Evolutionary conservation across 2,888 invertebrate species (phyloP).

Genomic region (Acronicta leporina): DNA sequence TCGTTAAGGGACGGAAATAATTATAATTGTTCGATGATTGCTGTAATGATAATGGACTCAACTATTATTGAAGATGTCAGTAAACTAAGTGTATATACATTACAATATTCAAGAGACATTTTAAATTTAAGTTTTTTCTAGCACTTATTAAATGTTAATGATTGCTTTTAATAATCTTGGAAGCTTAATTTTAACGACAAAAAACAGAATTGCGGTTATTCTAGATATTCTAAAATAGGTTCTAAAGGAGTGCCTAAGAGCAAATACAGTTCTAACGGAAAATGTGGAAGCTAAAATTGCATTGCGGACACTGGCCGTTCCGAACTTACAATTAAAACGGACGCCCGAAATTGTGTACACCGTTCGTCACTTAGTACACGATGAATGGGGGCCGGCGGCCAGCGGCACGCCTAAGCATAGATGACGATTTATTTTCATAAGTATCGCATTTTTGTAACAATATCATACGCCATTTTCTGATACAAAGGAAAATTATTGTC

Average conservation of each 20-base stretch:
- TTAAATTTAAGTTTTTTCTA: too few species aligned
- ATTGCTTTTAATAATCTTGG: too few species aligned
- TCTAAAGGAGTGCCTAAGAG: conserved; percentile 46
- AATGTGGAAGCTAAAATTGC: conserved; percentile 79
- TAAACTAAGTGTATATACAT: neutral
- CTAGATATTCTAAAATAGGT: conserved; percentile 34
- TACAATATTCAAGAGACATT: neutral
- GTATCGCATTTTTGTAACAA: neutral
- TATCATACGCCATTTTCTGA: too few species aligned
- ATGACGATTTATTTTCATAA: conserved; percentile 43
- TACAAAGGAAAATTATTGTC: too few species aligned
- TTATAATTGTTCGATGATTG: conserved; percentile 15
- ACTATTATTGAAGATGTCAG: too few species aligned
- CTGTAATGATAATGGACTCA: neutral
- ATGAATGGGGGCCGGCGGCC: conserved; percentile 42
- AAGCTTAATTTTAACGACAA: neutral
- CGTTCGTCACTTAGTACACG: conserved; percentile 86
- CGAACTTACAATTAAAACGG: conserved; percentile 89
- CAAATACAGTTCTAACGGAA: conserved; percentile 60
- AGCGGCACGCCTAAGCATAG: conserved; percentile 17
- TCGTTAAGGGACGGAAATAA: conserved; percentile 5
- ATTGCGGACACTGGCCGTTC: conserved; percentile 71
- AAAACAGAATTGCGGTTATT: conserved; percentile 23
- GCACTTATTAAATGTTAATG: too few species aligned
- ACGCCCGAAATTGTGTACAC: conserved; percentile 87